Evolutionary conservation across 2,113 vertebrate genomes (phyloP).

Genomic region (Sisor rabdophorus): DNA sequence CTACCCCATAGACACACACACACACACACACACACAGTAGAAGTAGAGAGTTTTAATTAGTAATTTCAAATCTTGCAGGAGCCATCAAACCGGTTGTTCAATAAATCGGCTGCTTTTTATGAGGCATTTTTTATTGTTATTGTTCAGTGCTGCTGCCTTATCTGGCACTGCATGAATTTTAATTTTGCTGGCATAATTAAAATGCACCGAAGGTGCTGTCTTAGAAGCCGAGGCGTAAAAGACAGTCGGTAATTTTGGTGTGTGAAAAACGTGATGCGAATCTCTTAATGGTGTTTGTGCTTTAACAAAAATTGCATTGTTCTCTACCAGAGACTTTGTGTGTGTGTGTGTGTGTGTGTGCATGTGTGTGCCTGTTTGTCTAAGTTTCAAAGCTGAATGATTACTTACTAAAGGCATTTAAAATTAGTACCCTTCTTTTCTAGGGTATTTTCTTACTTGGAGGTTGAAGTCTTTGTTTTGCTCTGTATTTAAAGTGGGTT

Average conservation of each 20-base stretch:
- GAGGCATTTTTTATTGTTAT: constrained; percentile 43
- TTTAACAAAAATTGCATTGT: constrained; percentile 21
- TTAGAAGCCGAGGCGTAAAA: constrained; percentile 25
- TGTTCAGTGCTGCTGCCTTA: constrained; percentile 32
- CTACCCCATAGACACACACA: constrained; percentile 21
- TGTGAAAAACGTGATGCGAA: constrained; percentile 29
- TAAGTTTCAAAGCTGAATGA: constrained; percentile 14
- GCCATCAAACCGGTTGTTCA: constrained; percentile 31
- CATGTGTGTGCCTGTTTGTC: too few species aligned
- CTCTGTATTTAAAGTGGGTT: neutral
- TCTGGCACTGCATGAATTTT: constrained; percentile 37
- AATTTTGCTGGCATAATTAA: constrained; percentile 38
- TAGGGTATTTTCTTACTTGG: neutral
- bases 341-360: neutral
- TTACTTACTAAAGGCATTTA: constrained; percentile 1
- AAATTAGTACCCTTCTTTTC: neutral
- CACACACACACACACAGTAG: neutral
- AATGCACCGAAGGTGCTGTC: constrained; percentile 30
- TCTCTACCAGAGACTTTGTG: neutral
- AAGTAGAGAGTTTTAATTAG: constrained; percentile 26
- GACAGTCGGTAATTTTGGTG: constrained; percentile 12
- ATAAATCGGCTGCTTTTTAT: constrained; percentile 37
- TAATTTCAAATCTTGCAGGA: constrained; percentile 39
- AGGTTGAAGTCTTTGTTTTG: neutral
- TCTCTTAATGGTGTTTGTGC: constrained; percentile 31